Evolutionary conservation across 2,888 invertebrate species (phyloP), one percentile per base, ranked within the genome.

Genomic region (Epiblema foenella): DNA sequence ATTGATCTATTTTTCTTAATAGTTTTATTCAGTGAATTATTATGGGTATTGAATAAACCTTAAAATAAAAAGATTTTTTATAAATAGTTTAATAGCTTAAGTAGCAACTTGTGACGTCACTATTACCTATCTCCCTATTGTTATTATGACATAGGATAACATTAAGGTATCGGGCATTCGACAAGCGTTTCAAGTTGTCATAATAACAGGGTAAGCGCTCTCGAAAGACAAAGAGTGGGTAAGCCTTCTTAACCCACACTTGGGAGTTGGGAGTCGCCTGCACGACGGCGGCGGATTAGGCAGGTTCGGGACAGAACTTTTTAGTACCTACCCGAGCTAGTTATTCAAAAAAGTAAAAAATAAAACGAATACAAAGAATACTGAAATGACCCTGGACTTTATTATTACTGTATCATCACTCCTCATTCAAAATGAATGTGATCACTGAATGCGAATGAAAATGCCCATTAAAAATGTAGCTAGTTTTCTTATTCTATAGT

Each of bases 161-260:
- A 15, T 12, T 24, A 51, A 63, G 15, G 15, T 63, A 18, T 52
- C 63, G 37, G 18, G 37, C 37, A 39, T 52, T 20, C n/a, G 52
- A 63, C 37, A 52, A 56, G 15, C 15, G 62, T 57, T 66, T 57
- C 33, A 67, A 59, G 67, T 18, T 58, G 67, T 51, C 58, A 59
- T 58, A 68, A 70, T 64, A 51, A 64, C 52, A 60, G 52, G 52
- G 20, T 37, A 46, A 60, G 56, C 42, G 20, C 54, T 68, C 68
- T 68, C 60, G 75, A 76, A 77, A 77, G 75, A 75, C 69, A 75
- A 66, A 67, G 77, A 77, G 76, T 63, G 75, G 51, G 69, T 74
- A 75, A 76, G 68, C 78, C 68, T 70, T 60, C 76, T 77, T 76
- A 79, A 75, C 77, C 73, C 71, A 77, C 75, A 76, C 74, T 76